Evolutionary conservation across 2,888 invertebrate species (phyloP).

Genomic region (Drosophila vallismaia): DNA sequence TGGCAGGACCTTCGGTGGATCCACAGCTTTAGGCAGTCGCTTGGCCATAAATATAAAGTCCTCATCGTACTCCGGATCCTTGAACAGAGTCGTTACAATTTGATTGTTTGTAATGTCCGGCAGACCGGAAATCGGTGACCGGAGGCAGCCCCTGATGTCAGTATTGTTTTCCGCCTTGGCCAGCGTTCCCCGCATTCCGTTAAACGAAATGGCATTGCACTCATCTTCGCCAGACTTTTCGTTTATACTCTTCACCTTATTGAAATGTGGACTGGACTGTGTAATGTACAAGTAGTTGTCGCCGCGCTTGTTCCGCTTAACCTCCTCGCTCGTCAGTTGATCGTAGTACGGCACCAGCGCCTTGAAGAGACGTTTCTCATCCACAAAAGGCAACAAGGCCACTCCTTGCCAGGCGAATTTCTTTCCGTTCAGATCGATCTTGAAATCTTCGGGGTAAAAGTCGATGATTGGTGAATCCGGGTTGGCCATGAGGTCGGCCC

Average conservation of each 20-base stretch:
- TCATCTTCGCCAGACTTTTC: conserved; percentile 84
- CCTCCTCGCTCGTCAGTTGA: conserved; percentile 92
- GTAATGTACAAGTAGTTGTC: conserved; percentile 95
- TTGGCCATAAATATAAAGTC: conserved; percentile 42
- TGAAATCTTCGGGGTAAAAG: conserved; percentile 99
- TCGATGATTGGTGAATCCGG: conserved; percentile 97
- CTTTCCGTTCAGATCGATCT: conserved; percentile 99
- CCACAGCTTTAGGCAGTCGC: conserved; percentile 32
- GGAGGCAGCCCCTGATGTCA: conserved; percentile 85
- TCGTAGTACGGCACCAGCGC: conserved; percentile 93
- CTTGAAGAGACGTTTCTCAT: conserved; percentile 93
- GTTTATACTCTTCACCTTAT: conserved; percentile 89
- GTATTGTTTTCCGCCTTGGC: conserved; percentile 90
- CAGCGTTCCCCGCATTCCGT: conserved; percentile 94
- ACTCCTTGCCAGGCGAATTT: conserved; percentile 99
- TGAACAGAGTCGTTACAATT: conserved; percentile 33
- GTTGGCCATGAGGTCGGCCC: conserved; percentile 96
- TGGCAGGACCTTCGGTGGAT: conserved; percentile 36
- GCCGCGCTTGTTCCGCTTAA: conserved; percentile 93
- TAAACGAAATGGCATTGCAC: conserved; percentile 86
- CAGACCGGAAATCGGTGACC: conserved; percentile 35
- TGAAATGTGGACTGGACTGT: conserved; percentile 88
- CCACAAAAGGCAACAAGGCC: conserved; percentile 98
- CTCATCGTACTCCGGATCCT: conserved; percentile 40
- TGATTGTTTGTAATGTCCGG: conserved; percentile 30